These are phyloP conservation scores for Isotomurus palustris DNA, from an alignment of 2,888 invertebrate species.

Conservation along the genomic window DNA sequence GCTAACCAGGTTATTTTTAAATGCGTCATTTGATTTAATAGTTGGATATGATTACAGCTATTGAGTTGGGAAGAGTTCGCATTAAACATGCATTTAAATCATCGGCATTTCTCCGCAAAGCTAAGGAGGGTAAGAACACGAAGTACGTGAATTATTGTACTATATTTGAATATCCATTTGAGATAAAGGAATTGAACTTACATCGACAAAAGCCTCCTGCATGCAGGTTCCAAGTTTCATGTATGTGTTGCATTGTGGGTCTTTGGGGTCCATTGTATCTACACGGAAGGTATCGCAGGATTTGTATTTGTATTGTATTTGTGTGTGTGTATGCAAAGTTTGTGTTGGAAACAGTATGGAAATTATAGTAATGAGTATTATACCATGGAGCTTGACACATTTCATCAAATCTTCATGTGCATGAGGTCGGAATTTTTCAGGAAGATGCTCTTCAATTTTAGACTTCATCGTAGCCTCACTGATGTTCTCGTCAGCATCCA, in stretches of 20 bases:
- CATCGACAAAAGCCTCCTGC: slow-evolving; percentile 27
- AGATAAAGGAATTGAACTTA: slow-evolving; percentile 6
- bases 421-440: slow-evolving; percentile 11
- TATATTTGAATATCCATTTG: background rate
- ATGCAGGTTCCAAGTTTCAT: slow-evolving; percentile 31
- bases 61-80: background rate
- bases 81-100: background rate
- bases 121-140: background rate
- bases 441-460: slow-evolving; percentile 22
- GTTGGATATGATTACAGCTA: background rate
- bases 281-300: no score
- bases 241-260: slow-evolving; percentile 30
- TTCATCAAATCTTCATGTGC: slow-evolving; percentile 20
- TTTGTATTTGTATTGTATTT: no score
- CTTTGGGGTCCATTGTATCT: slow-evolving; percentile 25
- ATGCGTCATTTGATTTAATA: background rate
- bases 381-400: slow-evolving; percentile 21
- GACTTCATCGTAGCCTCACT: slow-evolving; percentile 20
- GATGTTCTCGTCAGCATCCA: slow-evolving; percentile 22
- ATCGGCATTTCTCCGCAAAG: slow-evolving; percentile 6
- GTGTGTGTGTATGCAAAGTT: no score
- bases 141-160: background rate
- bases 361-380: background rate
- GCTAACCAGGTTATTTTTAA: background rate
- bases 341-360: background rate